These are phyloP conservation scores for Aphrophora alni DNA, from an alignment of 2,888 invertebrate genomes.

Conservation along the genomic window DNA sequence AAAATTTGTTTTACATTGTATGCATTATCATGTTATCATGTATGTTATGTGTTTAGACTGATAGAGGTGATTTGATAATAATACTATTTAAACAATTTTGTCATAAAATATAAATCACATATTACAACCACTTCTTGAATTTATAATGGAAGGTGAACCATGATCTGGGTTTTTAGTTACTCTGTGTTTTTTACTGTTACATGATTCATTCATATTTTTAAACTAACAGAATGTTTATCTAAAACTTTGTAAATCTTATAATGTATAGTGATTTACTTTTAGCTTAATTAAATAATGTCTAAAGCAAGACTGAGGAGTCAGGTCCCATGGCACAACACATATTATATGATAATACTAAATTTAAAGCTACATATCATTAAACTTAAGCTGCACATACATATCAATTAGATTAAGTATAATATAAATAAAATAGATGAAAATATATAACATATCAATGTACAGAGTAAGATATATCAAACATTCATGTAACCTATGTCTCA, in stretches of 20 bases:
- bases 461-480: background rate
- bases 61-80: no score
- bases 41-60: no score
- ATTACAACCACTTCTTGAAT: no score
- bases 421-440: background rate
- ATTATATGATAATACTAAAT: background rate
- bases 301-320: conserved; percentile 9
- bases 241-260: background rate
- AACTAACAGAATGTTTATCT: background rate
- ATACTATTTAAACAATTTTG: no score
- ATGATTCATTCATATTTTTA: background rate
- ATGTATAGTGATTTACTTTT: background rate
- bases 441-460: background rate
- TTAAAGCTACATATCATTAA: background rate
- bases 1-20: no score
- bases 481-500: background rate
- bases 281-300: background rate
- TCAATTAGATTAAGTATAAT: background rate
- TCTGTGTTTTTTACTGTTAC: background rate
- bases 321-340: background rate
- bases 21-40: no score
- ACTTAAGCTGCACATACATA: background rate
- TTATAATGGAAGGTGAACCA: no score
- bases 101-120: no score
- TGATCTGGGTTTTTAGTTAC: conserved; percentile 2